Evolutionary conservation across 2,888 invertebrate species (phyloP), one percentile per base, ranked within the genome.

Genomic region (Xestobium rufovillosum): DNA sequence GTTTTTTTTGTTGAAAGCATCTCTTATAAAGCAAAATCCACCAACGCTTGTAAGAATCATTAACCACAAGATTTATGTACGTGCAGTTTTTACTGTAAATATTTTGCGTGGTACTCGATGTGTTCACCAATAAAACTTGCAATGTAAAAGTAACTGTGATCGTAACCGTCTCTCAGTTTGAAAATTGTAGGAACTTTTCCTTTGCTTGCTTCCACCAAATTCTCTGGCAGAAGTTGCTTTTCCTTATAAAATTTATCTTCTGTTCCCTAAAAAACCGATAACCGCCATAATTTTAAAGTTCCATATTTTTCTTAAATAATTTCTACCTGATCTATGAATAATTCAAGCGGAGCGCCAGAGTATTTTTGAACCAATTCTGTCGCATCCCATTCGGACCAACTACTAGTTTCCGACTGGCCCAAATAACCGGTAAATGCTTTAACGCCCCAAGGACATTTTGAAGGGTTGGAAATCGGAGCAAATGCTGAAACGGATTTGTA

Each of bases 111-210:
- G 65, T 91, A 90, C 38, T 76, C 76, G 41, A 98, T 76, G 60
- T 98, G 97, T 59, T 97, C 94, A 26, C 79, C 86, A 34, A 98
- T 81, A 63, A 89, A 97, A 0, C 89, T 78, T 1, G 92, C 72
- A 46, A 98, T 85, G 59, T 90, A 95, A 59, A 78, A 96, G 59
- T 96, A 97, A 30, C 89, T 83, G 67, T 98, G 98, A 63, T 97
- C 94, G 59, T 96, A 98, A 10, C 85, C 91, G 46, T 84, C 82
- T 6, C 86, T 73, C 56, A 79, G 69, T 48, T 84, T 79, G 10
- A 81, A 68, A 34, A 82, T 75, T 1, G 81, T 72, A 9, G 80
- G 78, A 11, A 89, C 69, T 35, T 80, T 78, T 40, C 76, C 73
- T 29, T 78, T 76, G 53, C 83, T 83, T 2, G 84, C 83, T 39